Base-by-base conservation (phyloP, 2,797 vertebrate species). In the Microtus californicus region DNA sequence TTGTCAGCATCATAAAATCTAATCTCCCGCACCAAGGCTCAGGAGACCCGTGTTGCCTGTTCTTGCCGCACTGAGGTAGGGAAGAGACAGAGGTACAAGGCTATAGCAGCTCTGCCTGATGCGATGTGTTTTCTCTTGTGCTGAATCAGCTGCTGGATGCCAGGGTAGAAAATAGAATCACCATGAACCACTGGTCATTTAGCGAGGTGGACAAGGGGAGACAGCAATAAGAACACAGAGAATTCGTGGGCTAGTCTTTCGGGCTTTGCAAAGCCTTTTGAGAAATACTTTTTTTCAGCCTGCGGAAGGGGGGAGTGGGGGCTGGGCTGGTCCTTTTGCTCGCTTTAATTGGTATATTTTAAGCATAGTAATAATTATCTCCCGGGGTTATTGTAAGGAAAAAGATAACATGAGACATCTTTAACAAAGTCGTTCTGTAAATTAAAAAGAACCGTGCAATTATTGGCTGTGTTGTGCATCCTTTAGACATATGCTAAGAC, bases 1-100 rank as follows among this genome's bases (percentile, higher is more conserved):
- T 95, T 86, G 95, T 77, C 86, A 82, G 69, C 34, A 56, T 93
- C 92, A 97, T 89, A 91, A 98, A 97, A 96, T 93, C 90, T 95
- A 95, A 95, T 96, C 77, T 97, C 88, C 90, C 90, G 94, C 88
- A 93, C 96, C 93, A 96, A 80, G 77, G 78, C 92, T 65, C 11
- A 87, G 23, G 31, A 96, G 87, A 81, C 77, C 87, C 48, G 56
- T 76, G 51, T 80, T 91, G 73, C 83, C 90, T 81, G 77, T 81
- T 93, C 13, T n/a, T 27, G 71, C 29, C 87, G 45, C 14, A 78
- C 78, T 37, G 51, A 65, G n/a, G n/a, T 4, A 11, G 37, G 79
- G 10, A 56, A 11, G 3, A 61, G 21, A 69, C n/a, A 5, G 37
- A 92, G 76, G 43, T 5, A 27, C 6, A 31, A 81, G 21, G 5